Conservation (phyloP, 2,888 invertebrate species). For the Heliothis peltigera region DNA sequence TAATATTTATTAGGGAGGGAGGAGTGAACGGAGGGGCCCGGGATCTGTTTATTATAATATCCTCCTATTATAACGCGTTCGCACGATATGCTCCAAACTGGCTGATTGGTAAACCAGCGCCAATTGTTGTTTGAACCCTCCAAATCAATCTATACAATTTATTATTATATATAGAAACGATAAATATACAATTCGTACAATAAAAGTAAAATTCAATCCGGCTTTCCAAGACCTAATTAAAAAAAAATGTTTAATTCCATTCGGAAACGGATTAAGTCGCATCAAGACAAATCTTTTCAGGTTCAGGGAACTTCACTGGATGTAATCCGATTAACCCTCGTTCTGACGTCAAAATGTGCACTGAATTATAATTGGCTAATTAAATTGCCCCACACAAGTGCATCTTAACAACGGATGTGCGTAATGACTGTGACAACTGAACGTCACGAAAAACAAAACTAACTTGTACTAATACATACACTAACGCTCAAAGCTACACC, state of each 20-base stretch:
- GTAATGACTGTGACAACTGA: slow-evolving; percentile 75
- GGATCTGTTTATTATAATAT: slow-evolving; percentile 89
- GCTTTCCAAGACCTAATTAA: too few relatives aligned
- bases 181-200: too few relatives aligned
- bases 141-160: slow-evolving; percentile 31
- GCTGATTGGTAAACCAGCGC: slow-evolving; percentile 77
- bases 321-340: slow-evolving; percentile 59
- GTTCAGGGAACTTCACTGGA: slow-evolving; percentile 44
- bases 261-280: slow-evolving; percentile 11
- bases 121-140: slow-evolving; percentile 57
- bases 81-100: slow-evolving; percentile 81
- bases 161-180: slow-evolving; percentile 22
- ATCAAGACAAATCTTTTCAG: slow-evolving; percentile 18
- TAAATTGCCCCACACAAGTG: slow-evolving; percentile 81
- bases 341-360: slow-evolving; percentile 69
- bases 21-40: slow-evolving; percentile 78
- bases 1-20: slow-evolving; percentile 88
- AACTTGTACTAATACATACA: slow-evolving; percentile 39
- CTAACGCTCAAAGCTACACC: slow-evolving; percentile 31
- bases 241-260: too few relatives aligned
- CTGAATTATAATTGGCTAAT: slow-evolving; percentile 76
- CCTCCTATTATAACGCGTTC: slow-evolving; percentile 89
- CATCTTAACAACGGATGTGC: slow-evolving; percentile 84
- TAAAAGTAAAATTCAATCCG: too few relatives aligned
- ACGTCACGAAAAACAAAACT: slow-evolving; percentile 65